Percentiles rank a stretch among this genome's conserved stretches.
Evolutionary conservation across 2,888 invertebrate genomes (phyloP).

Genomic region (Colletes collaris): DNA sequence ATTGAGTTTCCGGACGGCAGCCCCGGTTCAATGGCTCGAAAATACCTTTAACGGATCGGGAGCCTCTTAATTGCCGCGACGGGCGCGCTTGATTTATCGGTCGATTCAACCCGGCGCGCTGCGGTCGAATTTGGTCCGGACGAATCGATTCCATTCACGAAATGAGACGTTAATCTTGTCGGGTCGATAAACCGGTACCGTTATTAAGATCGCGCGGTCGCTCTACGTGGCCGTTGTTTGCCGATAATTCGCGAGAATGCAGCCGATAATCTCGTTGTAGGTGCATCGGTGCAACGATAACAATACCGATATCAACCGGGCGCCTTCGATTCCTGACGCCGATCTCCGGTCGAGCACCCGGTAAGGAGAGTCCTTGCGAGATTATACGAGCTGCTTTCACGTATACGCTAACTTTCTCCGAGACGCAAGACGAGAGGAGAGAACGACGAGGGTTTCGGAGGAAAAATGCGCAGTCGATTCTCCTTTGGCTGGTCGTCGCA

Average conservation of each 20-base stretch:
- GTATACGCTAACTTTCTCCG: constrained; percentile 73
- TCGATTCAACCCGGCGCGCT: constrained; percentile 32
- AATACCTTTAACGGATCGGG: constrained; percentile 22
- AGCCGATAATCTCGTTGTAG: constrained; percentile 3
- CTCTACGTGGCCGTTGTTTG: neutral
- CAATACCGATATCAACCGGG: constrained; percentile 22
- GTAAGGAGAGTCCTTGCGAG: constrained; percentile 55
- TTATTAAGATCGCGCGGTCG: neutral
- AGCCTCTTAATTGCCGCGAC: constrained; percentile 42
- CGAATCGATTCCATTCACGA: constrained; percentile 24
- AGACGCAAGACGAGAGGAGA: constrained; percentile 57
- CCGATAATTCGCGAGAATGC: neutral
- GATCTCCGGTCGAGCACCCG: constrained; percentile 17
- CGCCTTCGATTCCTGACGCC: constrained; percentile 21
- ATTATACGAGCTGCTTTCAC: constrained; percentile 65
- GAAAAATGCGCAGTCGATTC: constrained; percentile 69
- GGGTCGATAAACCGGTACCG: neutral
- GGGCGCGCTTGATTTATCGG: constrained; percentile 28
- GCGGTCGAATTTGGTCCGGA: constrained; percentile 32
- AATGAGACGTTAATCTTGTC: constrained; percentile 39
- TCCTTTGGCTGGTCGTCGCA: constrained; percentile 70
- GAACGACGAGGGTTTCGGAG: constrained; percentile 55
- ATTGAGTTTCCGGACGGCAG: constrained; percentile 39
- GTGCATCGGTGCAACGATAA: constrained; percentile 38
- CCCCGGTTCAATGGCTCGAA: neutral